phyloP scores from a whole-genome alignment of 2,888 invertebrate species.

The Drosophila histrio region DNA sequence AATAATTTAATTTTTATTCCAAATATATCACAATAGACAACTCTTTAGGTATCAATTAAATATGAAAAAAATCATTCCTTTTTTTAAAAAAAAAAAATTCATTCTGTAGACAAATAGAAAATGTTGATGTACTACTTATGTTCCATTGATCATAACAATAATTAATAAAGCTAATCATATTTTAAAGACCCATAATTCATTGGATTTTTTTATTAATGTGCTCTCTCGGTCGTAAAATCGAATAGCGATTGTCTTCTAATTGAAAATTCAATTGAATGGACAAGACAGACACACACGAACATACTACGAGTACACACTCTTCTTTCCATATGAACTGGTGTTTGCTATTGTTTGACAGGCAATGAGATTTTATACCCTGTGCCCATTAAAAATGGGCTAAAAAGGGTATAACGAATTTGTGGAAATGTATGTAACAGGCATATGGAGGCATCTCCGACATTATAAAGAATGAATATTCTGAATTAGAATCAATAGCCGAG shows the following conservation, averaged over 20 bases:
- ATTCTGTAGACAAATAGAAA: too few relatives aligned
- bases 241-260: neutral
- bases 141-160: neutral
- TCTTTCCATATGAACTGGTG: slow-evolving; percentile 47
- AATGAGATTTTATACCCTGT: neutral
- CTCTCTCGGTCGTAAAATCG: neutral
- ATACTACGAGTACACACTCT: too few relatives aligned
- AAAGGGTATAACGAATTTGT: neutral
- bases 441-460: too few relatives aligned
- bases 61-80: too few relatives aligned
- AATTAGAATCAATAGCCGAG: too few relatives aligned
- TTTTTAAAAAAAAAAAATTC: neutral
- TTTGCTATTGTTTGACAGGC: slow-evolving; percentile 44
- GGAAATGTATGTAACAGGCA: neutral
- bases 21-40: too few relatives aligned
- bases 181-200: neutral
- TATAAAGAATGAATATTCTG: too few relatives aligned
- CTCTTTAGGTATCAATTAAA: too few relatives aligned
- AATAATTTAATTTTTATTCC: too few relatives aligned
- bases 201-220: neutral
- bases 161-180: neutral
- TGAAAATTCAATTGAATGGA: neutral
- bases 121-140: neutral
- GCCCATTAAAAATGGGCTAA: neutral
- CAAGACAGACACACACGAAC: too few relatives aligned